Conservation (phyloP, 2,888 invertebrate genomes). For the Eupithecia abbreviata region DNA sequence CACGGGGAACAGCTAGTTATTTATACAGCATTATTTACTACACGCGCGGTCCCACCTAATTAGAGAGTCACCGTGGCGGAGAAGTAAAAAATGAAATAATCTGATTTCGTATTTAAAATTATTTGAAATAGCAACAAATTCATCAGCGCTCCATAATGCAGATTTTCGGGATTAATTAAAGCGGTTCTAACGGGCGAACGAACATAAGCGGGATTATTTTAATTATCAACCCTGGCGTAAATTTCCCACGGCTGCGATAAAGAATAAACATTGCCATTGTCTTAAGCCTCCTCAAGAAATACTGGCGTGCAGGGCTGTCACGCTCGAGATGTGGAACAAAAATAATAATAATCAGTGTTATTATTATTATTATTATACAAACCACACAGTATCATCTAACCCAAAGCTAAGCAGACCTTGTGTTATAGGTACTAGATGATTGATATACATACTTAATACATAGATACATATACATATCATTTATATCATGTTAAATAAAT, state of each 20-base stretch:
- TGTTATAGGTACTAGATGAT: too few relatives aligned
- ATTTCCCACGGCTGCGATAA: slow-evolving; percentile 84
- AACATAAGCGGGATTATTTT: slow-evolving; percentile 76
- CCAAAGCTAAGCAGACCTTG: too few relatives aligned
- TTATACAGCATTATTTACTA: too few relatives aligned
- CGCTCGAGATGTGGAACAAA: neutral
- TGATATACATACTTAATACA: too few relatives aligned
- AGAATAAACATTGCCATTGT: slow-evolving; percentile 82
- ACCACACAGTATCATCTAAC: too few relatives aligned
- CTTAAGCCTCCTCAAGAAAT: slow-evolving; percentile 78
- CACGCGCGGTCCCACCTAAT: too few relatives aligned
- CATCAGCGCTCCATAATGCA: slow-evolving; percentile 43
- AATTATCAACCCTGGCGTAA: slow-evolving; percentile 78
- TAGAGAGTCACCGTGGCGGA: too few relatives aligned
- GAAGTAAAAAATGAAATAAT: neutral
- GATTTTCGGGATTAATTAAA: slow-evolving; percentile 78
- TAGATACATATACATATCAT: too few relatives aligned
- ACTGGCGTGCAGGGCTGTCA: slow-evolving; percentile 69
- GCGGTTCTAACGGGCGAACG: slow-evolving; percentile 50
- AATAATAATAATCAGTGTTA: too few relatives aligned
- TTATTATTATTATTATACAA: too few relatives aligned
- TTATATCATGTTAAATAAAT: too few relatives aligned
- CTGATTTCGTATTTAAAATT: neutral
- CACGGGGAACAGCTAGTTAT: too few relatives aligned
- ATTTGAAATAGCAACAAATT: slow-evolving; percentile 12